These are phyloP conservation scores for Celastrina argiolus DNA, from an alignment of 2,888 invertebrate species.

Conservation along the genomic window DNA sequence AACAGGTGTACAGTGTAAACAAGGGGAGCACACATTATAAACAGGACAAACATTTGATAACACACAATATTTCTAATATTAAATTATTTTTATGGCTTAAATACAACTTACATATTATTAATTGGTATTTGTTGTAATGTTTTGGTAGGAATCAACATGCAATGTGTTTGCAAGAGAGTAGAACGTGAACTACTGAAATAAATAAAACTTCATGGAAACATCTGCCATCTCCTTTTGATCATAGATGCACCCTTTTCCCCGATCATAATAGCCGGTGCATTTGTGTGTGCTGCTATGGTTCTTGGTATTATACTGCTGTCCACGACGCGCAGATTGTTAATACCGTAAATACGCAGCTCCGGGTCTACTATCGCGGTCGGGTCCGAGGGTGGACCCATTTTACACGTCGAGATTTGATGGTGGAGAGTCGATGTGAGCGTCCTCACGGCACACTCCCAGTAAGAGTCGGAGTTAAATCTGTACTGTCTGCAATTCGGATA, in stretches of 20 bases:
- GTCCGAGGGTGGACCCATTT: constrained; percentile 81
- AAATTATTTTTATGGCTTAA: not conserved
- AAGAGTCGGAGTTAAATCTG: constrained; percentile 77
- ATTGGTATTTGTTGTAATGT: not conserved
- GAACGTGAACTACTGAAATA: not conserved
- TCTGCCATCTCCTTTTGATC: constrained; percentile 73
- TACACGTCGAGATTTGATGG: constrained; percentile 83
- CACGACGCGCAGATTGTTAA: constrained; percentile 80
- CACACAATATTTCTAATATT: not conserved
- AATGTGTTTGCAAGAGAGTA: not conserved
- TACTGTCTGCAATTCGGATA: constrained; percentile 75
- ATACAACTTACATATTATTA: not conserved
- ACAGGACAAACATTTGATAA: too few species aligned
- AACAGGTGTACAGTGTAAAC: too few species aligned
- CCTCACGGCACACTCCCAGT: constrained; percentile 82
- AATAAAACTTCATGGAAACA: constrained; percentile 15
- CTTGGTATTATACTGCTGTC: constrained; percentile 84
- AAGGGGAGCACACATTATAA: too few species aligned
- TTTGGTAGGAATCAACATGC: not conserved
- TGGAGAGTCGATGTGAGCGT: constrained; percentile 80
- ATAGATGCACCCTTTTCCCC: constrained; percentile 84
- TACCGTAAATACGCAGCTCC: constrained; percentile 79
- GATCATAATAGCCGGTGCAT: constrained; percentile 83
- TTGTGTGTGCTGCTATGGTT: constrained; percentile 81
- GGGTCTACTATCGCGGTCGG: constrained; percentile 80